These are phyloP conservation scores for Microctenopoma steveboyesi DNA, from an alignment of 2,797 vertebrate genomes.

Conservation along the genomic window DNA sequence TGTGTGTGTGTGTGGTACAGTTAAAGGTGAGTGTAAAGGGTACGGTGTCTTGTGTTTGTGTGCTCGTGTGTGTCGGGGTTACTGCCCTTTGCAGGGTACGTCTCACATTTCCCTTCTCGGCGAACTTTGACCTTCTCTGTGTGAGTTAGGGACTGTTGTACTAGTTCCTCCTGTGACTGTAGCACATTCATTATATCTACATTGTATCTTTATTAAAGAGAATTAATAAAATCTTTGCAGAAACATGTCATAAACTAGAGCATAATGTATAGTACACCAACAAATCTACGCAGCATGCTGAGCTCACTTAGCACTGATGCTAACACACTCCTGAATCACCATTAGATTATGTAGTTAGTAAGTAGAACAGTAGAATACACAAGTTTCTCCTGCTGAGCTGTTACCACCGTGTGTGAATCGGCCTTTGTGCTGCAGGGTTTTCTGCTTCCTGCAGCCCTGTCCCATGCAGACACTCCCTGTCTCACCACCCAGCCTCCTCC, in stretches of 20 bases:
- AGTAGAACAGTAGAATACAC: too few species aligned
- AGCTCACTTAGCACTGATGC: too few species aligned
- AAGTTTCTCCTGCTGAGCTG: too few species aligned
- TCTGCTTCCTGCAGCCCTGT: background rate
- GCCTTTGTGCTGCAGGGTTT: constrained; percentile 2
- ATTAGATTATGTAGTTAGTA: too few species aligned
- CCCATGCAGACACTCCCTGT: constrained; percentile 52
- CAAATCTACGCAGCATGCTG: too few species aligned
- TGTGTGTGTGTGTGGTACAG: constrained; percentile 6
- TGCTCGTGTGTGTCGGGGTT: constrained; percentile 34
- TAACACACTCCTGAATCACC: too few species aligned
- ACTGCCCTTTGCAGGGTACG: constrained; percentile 57
- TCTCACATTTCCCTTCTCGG: constrained; percentile 61
- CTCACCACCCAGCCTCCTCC: constrained; percentile 9
- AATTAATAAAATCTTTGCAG: too few species aligned
- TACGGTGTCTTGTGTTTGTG: constrained; percentile 30
- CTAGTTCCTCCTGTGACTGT: constrained; percentile 3
- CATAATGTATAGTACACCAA: too few species aligned
- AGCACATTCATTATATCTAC: too few species aligned
- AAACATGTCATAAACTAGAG: too few species aligned
- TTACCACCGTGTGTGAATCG: background rate
- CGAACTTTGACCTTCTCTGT: constrained; percentile 72
- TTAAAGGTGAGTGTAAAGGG: constrained; percentile 66
- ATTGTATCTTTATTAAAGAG: too few species aligned
- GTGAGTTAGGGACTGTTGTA: constrained; percentile 37